Percentiles rank a stretch among this genome's conserved stretches.
Evolutionary conservation across 1,140 invertebrate species (phyloP).

Genomic region (Coenobita brevimanus): DNA sequence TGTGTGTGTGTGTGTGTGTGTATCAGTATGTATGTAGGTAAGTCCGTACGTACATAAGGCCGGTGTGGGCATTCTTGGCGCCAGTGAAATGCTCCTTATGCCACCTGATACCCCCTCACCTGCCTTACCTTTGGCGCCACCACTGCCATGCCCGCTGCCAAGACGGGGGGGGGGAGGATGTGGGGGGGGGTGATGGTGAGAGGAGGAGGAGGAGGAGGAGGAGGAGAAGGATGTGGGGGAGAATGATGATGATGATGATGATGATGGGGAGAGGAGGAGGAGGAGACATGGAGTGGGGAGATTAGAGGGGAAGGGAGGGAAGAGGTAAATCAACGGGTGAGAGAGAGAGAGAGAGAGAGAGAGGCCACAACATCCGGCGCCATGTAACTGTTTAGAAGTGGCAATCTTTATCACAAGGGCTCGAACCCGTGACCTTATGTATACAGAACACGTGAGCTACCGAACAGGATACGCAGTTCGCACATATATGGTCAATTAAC

Average conservation of each 20-base stretch:
- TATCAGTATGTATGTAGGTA: slow-evolving; percentile 3
- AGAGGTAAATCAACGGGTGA: no score
- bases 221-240: neutral
- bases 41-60: neutral
- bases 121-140: slow-evolving; percentile 2
- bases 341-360: no score
- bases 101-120: neutral
- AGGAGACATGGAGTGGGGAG: no score
- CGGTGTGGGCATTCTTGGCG: neutral
- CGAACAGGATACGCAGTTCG: no score
- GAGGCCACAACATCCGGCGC: no score
- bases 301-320: no score
- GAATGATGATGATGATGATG: slow-evolving; percentile 89
- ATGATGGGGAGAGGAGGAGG: slow-evolving; percentile 97
- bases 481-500: no score
- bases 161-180: neutral
- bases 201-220: neutral
- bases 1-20: neutral
- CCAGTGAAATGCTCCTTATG: neutral
- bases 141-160: neutral
- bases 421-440: no score
- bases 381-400: no score
- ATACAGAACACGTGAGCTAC: no score
- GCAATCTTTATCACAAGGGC: no score
- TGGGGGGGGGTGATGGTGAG: neutral